Evolutionary conservation across 2,113 vertebrate genomes (phyloP).

Genomic region (Syngnathus scovelli): DNA sequence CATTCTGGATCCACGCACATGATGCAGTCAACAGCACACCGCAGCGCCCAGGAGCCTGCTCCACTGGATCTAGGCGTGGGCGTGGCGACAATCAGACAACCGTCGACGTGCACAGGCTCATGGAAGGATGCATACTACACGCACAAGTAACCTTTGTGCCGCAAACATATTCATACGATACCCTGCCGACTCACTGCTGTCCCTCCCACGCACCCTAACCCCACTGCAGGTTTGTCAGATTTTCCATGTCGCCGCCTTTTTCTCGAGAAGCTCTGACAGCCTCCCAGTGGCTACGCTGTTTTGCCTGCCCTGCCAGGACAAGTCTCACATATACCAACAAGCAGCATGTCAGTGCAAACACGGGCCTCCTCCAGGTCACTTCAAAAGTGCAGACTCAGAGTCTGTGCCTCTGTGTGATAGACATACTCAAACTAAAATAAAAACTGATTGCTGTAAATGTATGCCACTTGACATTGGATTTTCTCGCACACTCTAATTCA

Average conservation of each 20-base stretch:
- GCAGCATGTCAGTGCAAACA: constrained; percentile 3
- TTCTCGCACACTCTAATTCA: too few relatives aligned
- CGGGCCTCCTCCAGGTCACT: background rate
- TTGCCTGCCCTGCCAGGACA: constrained; percentile 29
- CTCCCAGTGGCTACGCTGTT: constrained; percentile 23
- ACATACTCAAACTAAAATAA: background rate
- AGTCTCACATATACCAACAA: constrained; percentile 23
- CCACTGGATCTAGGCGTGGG: constrained; percentile 47
- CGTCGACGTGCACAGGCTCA: constrained; percentile 40
- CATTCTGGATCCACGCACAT: constrained; percentile 46
- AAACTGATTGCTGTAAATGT: background rate
- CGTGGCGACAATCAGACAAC: constrained; percentile 44
- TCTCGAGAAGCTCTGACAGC: constrained; percentile 28
- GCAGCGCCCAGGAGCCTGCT: constrained; percentile 42
- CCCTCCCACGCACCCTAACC: constrained; percentile 55
- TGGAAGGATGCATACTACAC: constrained; percentile 46
- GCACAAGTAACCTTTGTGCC: constrained; percentile 51
- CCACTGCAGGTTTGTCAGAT: constrained; percentile 43
- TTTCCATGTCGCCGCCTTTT: constrained; percentile 43
- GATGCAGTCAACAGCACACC: constrained; percentile 30
- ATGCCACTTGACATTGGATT: too few relatives aligned
- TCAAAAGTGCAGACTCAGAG: background rate
- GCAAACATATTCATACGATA: constrained; percentile 30
- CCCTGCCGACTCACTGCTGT: constrained; percentile 21
- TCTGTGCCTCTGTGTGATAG: background rate